These are phyloP conservation scores for Trichogramma evanescens DNA, from an alignment of 2,888 invertebrate species.

Conservation along the genomic window DNA sequence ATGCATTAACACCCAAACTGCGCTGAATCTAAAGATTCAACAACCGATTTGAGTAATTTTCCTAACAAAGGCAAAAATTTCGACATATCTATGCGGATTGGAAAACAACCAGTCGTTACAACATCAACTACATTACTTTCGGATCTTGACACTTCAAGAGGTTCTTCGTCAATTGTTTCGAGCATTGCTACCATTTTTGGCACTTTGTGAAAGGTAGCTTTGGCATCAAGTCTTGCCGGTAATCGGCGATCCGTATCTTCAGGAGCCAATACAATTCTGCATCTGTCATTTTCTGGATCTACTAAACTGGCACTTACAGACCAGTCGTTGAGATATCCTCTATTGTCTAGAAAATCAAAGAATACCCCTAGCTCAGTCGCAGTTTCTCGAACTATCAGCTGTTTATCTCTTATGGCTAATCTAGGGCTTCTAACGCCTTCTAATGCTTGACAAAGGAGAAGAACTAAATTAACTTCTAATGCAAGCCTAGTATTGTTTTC, in stretches of 20 bases:
- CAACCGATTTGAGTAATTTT: conserved; percentile 40
- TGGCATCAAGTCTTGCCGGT: conserved; percentile 33
- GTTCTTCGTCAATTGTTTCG: background rate
- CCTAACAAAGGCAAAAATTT: conserved; percentile 41
- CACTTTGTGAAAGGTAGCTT: conserved; percentile 31
- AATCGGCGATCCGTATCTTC: conserved; percentile 25
- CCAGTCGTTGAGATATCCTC: conserved; percentile 26
- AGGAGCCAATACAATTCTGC: conserved; percentile 29
- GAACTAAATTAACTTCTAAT: conserved; percentile 41
- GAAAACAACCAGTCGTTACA: conserved; percentile 37
- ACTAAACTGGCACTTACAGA: conserved; percentile 31
- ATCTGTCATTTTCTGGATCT: conserved; percentile 30
- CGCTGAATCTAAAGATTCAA: conserved; percentile 40
- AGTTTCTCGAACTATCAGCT: conserved; percentile 43
- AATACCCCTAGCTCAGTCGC: conserved; percentile 43
- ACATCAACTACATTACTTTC: conserved; percentile 26
- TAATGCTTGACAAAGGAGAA: conserved; percentile 41
- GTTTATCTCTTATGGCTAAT: conserved; percentile 40
- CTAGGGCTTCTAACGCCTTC: conserved; percentile 42
- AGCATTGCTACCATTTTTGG: conserved; percentile 19
- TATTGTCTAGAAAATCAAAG: conserved; percentile 43
- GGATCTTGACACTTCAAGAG: conserved; percentile 18
- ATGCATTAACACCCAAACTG: conserved; percentile 32
- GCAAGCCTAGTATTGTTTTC: conserved; percentile 42
- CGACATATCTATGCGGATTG: conserved; percentile 26